Percentiles rank a stretch among this genome's conserved stretches.
Evolutionary conservation across 2,888 invertebrate genomes (phyloP).

Genomic region (Acanthosepion lycidas): DNA sequence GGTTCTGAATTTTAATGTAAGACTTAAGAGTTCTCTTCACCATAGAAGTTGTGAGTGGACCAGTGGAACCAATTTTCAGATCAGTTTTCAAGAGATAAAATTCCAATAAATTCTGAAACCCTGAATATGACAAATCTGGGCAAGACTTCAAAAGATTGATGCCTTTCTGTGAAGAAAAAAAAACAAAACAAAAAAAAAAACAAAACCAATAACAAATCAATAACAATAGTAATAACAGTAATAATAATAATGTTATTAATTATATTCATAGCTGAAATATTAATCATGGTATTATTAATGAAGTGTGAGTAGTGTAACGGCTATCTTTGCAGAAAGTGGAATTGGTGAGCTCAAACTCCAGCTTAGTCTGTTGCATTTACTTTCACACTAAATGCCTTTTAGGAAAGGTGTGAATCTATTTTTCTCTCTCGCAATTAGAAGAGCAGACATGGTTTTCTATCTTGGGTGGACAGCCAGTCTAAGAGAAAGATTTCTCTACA

Average conservation of each 20-base stretch:
- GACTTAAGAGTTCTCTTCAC: constrained; percentile 61
- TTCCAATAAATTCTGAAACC: constrained; percentile 60
- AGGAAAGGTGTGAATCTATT: too few relatives aligned
- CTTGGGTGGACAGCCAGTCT: too few relatives aligned
- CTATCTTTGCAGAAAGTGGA: too few relatives aligned
- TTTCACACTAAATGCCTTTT: too few relatives aligned
- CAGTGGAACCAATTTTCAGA: constrained; percentile 61
- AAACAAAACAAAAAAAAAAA: constrained; percentile 39
- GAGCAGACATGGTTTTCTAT: too few relatives aligned
- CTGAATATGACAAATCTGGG: constrained; percentile 60
- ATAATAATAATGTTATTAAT: background rate
- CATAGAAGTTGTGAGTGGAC: constrained; percentile 55
- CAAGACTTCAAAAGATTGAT: constrained; percentile 58
- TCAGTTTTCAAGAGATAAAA: constrained; percentile 64
- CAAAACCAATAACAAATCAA: background rate
- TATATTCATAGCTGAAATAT: too few relatives aligned
- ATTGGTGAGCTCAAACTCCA: too few relatives aligned
- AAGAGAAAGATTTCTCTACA: too few relatives aligned
- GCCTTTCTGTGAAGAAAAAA: constrained; percentile 59
- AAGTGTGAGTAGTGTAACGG: too few relatives aligned
- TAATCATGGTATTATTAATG: too few relatives aligned
- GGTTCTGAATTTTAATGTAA: constrained; percentile 65
- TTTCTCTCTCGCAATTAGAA: too few relatives aligned
- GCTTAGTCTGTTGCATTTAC: too few relatives aligned
- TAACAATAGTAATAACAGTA: background rate